Percentiles rank a stretch among this genome's conserved stretches.
Evolutionary conservation across 2,113 vertebrate species (phyloP).

Genomic region (Rhinolophus ferrumequinum): DNA sequence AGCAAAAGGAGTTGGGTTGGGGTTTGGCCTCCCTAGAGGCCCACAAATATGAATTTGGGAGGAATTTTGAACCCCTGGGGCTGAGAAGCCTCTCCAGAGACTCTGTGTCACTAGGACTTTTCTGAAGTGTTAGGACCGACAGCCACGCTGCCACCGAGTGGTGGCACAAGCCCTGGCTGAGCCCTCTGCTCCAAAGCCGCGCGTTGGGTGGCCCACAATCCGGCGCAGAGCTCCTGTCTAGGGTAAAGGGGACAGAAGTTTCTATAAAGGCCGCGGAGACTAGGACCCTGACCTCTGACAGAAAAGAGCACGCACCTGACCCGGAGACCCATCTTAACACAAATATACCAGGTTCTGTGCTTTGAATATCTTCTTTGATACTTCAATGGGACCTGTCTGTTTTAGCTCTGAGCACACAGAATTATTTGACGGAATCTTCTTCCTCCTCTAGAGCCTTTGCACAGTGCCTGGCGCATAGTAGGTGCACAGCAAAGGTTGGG

Average conservation of each 20-base stretch:
- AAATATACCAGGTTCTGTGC: not conserved
- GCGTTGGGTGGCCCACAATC: not conserved
- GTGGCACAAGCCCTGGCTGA: not conserved
- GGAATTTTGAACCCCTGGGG: not conserved
- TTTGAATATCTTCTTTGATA: not conserved
- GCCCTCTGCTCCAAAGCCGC: accelerated
- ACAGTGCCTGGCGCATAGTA: not conserved
- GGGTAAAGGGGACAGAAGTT: not conserved
- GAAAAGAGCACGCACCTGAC: too few relatives aligned
- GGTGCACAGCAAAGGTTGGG: not conserved
- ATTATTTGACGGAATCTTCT: not conserved
- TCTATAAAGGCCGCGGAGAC: not conserved
- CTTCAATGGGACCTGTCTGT: accelerated
- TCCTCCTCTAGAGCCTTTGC: not conserved
- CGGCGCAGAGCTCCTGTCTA: not conserved
- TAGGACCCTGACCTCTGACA: not conserved
- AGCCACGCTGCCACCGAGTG: accelerated
- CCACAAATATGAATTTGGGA: not conserved
- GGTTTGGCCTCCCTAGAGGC: not conserved
- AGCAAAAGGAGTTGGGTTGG: accelerated
- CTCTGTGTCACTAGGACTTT: not conserved
- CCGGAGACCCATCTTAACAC: not conserved
- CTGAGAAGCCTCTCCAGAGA: not conserved
- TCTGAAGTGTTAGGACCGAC: not conserved
- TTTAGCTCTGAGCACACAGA: not conserved